These are phyloP conservation scores for Spodoptera litura DNA, from an alignment of 1,140 invertebrate genomes.

Conservation along the genomic window DNA sequence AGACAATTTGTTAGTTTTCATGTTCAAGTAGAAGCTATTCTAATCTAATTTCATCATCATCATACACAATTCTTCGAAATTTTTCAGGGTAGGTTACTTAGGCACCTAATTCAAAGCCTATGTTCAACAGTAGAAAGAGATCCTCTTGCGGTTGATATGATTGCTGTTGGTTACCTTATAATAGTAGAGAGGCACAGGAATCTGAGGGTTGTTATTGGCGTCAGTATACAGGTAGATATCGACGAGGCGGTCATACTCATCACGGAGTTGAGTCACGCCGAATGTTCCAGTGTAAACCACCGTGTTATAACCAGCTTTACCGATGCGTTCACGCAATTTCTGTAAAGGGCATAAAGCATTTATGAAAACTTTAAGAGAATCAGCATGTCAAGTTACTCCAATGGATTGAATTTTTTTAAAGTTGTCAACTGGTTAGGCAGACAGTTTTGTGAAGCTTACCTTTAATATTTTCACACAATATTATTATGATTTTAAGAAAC, in stretches of 20 bases:
- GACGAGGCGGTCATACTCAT: constrained; percentile 61
- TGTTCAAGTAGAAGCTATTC: no score
- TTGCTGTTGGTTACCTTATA: constrained; percentile 73
- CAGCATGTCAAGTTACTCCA: no score
- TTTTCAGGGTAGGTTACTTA: no score
- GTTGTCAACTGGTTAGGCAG: no score
- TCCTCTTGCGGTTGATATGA: neutral
- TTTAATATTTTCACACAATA: no score
- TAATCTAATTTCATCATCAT: no score
- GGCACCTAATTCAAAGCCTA: no score
- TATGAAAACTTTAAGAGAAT: neutral
- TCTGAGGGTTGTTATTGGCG: constrained; percentile 62
- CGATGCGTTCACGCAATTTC: constrained; percentile 76
- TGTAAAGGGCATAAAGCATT: constrained; percentile 46
- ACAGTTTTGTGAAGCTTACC: no score
- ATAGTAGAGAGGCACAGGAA: constrained; percentile 80
- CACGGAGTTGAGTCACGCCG: constrained; percentile 72
- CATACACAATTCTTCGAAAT: no score
- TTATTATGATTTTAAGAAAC: neutral
- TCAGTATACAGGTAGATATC: constrained; percentile 71
- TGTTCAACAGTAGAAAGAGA: no score
- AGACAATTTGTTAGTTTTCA: no score
- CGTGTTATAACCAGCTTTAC: constrained; percentile 69
- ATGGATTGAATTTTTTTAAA: no score
- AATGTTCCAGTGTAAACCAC: constrained; percentile 80